A percentile compares a stretch with the other conserved stretches of the same genome.
These are phyloP conservation scores for Melanotus villosus DNA, from an alignment of 2,888 invertebrate genomes.

Conservation along the genomic window DNA sequence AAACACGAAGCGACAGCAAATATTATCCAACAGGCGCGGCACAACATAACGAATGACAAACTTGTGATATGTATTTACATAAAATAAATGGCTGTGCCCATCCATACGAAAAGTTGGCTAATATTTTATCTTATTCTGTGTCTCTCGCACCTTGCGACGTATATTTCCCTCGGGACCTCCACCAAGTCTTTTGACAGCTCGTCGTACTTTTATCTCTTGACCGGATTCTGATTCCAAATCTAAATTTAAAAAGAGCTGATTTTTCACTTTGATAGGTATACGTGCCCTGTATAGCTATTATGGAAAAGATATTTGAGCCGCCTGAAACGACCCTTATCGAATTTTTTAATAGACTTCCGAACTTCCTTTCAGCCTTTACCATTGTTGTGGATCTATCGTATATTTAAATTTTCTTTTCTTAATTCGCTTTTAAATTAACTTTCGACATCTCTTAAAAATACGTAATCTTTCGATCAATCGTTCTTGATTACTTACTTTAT, in stretches of 20 bases:
- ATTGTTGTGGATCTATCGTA: no score
- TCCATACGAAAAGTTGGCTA: conserved; percentile 70
- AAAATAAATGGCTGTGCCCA: conserved; percentile 69
- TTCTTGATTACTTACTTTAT: no score
- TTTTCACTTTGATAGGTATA: conserved; percentile 25
- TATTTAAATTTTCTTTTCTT: no score
- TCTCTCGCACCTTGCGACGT: conserved; percentile 62
- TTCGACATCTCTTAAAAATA: no score
- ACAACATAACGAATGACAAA: conserved; percentile 66
- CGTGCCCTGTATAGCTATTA: background rate
- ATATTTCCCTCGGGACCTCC: conserved; percentile 66
- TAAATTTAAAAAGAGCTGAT: conserved; percentile 37
- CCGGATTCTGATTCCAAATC: conserved; percentile 45
- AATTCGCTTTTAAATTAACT: no score
- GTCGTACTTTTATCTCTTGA: conserved; percentile 55
- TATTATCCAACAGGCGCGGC: conserved; percentile 51
- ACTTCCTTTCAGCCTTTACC: background rate
- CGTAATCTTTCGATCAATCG: no score
- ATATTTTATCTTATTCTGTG: conserved; percentile 65
- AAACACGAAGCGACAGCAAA: conserved; percentile 43
- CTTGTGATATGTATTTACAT: conserved; percentile 70
- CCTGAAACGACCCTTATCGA: background rate
- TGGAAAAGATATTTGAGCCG: background rate
- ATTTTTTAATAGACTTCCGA: no score
- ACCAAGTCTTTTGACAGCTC: conserved; percentile 59